Percentiles rank a stretch among this genome's conserved stretches.
phyloP scores from a whole-genome alignment of 2,797 vertebrate genomes.

The Rhinogobio ventralis region DNA sequence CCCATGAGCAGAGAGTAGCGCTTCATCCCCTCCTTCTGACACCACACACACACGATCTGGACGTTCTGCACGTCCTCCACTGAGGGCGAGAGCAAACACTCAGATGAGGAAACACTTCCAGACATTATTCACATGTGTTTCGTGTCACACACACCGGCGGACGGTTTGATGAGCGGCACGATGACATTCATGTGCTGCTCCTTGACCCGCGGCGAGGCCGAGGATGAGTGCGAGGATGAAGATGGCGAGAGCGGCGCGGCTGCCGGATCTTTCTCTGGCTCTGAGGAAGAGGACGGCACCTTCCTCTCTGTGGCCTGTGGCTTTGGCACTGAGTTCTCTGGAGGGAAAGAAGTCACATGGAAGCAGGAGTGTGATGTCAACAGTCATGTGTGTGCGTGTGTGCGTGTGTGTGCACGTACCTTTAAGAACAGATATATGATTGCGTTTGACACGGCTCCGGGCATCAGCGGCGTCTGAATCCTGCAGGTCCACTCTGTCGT shows the following conservation, averaged over 20 bases:
- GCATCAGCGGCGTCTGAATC: conserved; percentile 86
- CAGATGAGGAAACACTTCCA: background rate
- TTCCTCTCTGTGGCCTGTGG: conserved; percentile 86
- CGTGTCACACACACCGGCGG: conserved; percentile 83
- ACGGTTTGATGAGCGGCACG: conserved; percentile 96
- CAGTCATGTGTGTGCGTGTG: background rate
- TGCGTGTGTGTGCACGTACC: conserved; percentile 75
- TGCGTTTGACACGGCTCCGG: conserved; percentile 88
- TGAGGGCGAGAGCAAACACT: conserved; percentile 62
- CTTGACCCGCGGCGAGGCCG: conserved; percentile 79
- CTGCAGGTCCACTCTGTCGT: conserved; percentile 94
- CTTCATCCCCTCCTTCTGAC: conserved; percentile 98
- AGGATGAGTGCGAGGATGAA: conserved; percentile 81
- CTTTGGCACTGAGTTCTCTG: conserved; percentile 98
- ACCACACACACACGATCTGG: conserved; percentile 98
- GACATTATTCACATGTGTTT: background rate
- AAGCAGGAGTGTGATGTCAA: no score
- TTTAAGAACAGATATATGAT: conserved; percentile 98
- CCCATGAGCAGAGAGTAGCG: conserved; percentile 98
- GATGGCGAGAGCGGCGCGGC: conserved; percentile 77
- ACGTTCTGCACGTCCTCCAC: conserved; percentile 96
- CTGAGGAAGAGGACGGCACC: conserved; percentile 81
- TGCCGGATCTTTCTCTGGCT: conserved; percentile 84
- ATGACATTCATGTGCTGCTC: conserved; percentile 94
- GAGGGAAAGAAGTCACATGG: conserved; percentile 48